A percentile compares a stretch with the other conserved stretches of the same genome.
These are phyloP conservation scores for Barypeithes pellucidus DNA, from an alignment of 2,888 invertebrate species.

Conservation along the genomic window DNA sequence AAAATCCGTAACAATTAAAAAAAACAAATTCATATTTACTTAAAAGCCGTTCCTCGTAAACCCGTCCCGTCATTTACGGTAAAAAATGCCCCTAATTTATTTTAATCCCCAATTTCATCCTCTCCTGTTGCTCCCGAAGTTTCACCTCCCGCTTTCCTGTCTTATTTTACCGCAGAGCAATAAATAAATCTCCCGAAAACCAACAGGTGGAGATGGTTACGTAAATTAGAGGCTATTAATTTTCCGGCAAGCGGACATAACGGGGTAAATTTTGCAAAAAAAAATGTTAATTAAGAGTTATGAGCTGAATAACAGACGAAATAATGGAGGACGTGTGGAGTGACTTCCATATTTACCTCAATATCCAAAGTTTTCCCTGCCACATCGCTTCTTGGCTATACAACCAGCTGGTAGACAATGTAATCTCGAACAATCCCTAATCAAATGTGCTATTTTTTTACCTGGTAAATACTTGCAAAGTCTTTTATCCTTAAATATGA, in stretches of 20 bases:
- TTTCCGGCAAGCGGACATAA: conserved; percentile 12
- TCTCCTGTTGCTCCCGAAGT: conserved; percentile 36
- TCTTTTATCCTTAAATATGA: too few relatives aligned
- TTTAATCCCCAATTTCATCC: conserved; percentile 41
- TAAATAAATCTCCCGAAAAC: conserved; percentile 39
- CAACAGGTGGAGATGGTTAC: conserved; percentile 40
- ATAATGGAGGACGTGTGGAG: too few relatives aligned
- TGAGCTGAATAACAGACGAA: not conserved
- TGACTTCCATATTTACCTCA: too few relatives aligned
- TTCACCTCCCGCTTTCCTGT: conserved; percentile 36
- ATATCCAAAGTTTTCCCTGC: too few relatives aligned
- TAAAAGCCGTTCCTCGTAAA: not conserved
- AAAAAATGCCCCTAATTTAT: conserved; percentile 39
- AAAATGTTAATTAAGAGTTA: conserved; percentile 10
- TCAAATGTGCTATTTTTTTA: too few relatives aligned
- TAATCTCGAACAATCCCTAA: too few relatives aligned
- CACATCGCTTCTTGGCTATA: too few relatives aligned
- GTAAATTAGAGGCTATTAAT: conserved; percentile 44
- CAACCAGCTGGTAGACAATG: too few relatives aligned
- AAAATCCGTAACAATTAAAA: too few relatives aligned
- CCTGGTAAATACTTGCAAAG: too few relatives aligned
- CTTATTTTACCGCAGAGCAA: conserved; percentile 39
- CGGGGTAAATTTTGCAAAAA: conserved; percentile 10
- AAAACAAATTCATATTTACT: not conserved
- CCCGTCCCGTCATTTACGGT: conserved; percentile 17